phyloP scores from a whole-genome alignment of 1,140 invertebrate genomes.

The Drosophila rufa region DNA sequence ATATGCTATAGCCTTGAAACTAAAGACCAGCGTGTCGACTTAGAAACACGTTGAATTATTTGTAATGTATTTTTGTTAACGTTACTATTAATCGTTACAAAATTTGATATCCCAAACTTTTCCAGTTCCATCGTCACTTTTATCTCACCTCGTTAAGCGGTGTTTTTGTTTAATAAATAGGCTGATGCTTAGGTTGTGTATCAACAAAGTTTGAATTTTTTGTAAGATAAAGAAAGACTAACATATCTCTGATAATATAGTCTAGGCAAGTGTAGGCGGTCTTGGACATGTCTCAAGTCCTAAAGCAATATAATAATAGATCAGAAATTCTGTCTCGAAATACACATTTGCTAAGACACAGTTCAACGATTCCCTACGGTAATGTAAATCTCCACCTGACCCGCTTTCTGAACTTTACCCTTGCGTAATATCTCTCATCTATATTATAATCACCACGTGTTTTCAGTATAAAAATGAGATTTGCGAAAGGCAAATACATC shows the following conservation, averaged over 20 bases:
- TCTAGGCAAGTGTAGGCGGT: background rate
- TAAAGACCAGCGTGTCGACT: too few relatives aligned
- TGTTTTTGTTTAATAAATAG: too few relatives aligned
- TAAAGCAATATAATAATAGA: background rate
- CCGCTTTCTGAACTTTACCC: conserved; percentile 21
- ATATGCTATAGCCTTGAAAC: too few relatives aligned
- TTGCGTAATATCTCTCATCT: conserved; percentile 26
- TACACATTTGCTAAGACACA: background rate
- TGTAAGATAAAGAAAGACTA: background rate
- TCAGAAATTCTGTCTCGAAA: background rate
- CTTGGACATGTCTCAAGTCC: background rate
- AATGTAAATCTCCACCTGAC: background rate
- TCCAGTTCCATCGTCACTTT: too few relatives aligned
- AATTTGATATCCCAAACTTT: too few relatives aligned
- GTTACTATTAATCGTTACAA: too few relatives aligned
- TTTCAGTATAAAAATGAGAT: conserved; percentile 47
- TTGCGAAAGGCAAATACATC: conserved; percentile 4
- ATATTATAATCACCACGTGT: conserved; percentile 35
- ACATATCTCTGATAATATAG: background rate
- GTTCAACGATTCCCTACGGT: conserved; percentile 11
- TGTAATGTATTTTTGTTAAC: too few relatives aligned
- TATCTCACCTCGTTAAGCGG: too few relatives aligned
- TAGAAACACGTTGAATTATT: too few relatives aligned
- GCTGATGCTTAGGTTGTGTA: too few relatives aligned
- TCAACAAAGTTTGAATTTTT: background rate